A percentile compares a stretch with the other conserved stretches of the same genome.
phyloP scores from a whole-genome alignment of 2,113 vertebrate species.

The Hystrix brachyura region DNA sequence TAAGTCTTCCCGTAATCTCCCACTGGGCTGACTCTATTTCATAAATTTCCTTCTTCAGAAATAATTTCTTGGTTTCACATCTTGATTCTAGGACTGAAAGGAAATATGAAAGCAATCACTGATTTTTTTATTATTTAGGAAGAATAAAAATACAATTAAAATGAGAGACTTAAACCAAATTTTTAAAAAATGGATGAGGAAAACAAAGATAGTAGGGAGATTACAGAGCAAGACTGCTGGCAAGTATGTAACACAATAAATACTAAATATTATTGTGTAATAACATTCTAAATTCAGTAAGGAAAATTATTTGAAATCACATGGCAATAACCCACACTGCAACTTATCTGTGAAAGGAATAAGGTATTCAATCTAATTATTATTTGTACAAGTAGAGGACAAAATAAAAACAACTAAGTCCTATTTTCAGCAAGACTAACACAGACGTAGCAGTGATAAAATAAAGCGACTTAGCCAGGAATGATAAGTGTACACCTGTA shows the following conservation, averaged over 20 bases:
- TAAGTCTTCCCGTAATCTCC: conserved; percentile 73
- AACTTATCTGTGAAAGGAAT: background rate
- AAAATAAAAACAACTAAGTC: background rate
- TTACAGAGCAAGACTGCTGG: background rate
- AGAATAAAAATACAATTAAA: conserved; percentile 54
- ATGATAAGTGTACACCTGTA: background rate
- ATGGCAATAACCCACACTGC: background rate
- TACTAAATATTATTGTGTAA: background rate
- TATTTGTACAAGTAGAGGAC: background rate
- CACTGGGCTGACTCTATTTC: conserved; percentile 73
- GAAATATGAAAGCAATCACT: conserved; percentile 69
- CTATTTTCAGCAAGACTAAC: background rate
- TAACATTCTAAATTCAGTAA: background rate
- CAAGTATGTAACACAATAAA: background rate
- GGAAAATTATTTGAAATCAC: background rate
- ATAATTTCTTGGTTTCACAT: conserved; percentile 66
- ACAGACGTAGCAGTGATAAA: background rate
- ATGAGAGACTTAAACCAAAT: conserved; percentile 16
- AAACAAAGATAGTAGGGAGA: background rate
- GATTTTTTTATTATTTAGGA: conserved; percentile 50
- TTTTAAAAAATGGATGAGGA: background rate
- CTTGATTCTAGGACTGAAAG: conserved; percentile 79
- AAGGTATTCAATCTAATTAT: background rate
- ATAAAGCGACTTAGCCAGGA: background rate
- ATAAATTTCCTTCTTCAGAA: conserved; percentile 76